Conservation (phyloP, 1,140 invertebrate species). For the Ceratosolen fusciceps region DNA sequence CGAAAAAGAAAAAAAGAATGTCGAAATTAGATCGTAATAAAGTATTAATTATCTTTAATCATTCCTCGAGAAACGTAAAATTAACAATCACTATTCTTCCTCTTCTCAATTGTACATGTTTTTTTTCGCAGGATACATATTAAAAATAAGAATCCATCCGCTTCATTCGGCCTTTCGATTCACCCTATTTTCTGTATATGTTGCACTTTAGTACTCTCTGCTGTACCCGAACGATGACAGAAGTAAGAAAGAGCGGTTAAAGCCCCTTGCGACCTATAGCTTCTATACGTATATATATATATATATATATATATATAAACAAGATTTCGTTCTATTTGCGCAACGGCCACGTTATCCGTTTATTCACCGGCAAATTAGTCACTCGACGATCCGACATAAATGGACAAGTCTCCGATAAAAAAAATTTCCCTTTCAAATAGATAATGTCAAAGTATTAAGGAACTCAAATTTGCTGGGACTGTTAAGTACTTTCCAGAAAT, state of each 20-base stretch:
- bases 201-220: no score
- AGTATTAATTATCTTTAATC: no score
- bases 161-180: no score
- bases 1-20: no score
- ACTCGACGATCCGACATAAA: neutral
- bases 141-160: no score
- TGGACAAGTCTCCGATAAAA: neutral
- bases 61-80: no score
- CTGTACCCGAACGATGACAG: neutral
- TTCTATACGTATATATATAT: neutral
- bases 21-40: no score
- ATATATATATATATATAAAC: constrained; percentile 28
- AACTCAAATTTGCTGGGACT: no score
- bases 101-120: no score
- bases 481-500: neutral
- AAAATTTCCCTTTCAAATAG: neutral
- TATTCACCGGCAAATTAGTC: constrained; percentile 33
- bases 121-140: no score
- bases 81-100: no score
- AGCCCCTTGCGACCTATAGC: neutral
- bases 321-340: constrained; percentile 30
- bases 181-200: no score
- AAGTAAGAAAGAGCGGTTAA: neutral
- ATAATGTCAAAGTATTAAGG: neutral
- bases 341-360: constrained; percentile 17